Evolutionary conservation across 2,888 invertebrate species (phyloP), one percentile per base, ranked within the genome.

Genomic region (Subacronicta megacephala): DNA sequence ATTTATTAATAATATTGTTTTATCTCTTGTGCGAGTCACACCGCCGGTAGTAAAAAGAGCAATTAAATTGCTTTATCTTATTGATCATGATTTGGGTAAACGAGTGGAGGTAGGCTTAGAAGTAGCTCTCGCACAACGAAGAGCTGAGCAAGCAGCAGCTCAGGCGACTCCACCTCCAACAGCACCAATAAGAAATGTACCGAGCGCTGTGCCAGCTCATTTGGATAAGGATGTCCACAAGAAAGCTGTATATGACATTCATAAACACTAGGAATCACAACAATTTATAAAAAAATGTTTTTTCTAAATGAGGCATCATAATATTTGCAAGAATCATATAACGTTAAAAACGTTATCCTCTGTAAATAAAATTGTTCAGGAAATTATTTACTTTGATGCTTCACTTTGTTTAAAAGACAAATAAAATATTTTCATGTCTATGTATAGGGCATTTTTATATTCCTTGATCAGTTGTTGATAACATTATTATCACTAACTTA

Each of bases 1-100:
- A 43, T 74, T 74, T 43, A 54, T 72, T 18, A 33, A 49, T 0
- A 73, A 51, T 20, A 0, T 62, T 13, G 29, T 36, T 16, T 0
- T 15, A 1, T 42, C 55, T 15, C 53, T 73, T 1, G 37, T 44
- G 10, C 33, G 44, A 15, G 69, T 66, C 1, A 61, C 65, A 15
- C 63, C 71, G 0, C 56, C 67, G 1, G 53, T 67, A 5, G 9
- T 97, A 85, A 96, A 96, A 73, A 95, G 98, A 52, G 96, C 96
- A 3, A 95, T 98, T 2, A 95, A 95, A 70, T 96, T 97, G 82
- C 97, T 98, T 81, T 88, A 95, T n/a, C 94, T 97, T 77, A 97
- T 96, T 0, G 96, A 98, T 85, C 85, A 95, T 0, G 96, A 96
- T 41, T 96, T 97, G 57, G 97, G 98, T 1, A 94, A 89, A 64